Evolutionary conservation across 2,113 vertebrate species (phyloP).

Genomic region (Donacobius atricapilla): DNA sequence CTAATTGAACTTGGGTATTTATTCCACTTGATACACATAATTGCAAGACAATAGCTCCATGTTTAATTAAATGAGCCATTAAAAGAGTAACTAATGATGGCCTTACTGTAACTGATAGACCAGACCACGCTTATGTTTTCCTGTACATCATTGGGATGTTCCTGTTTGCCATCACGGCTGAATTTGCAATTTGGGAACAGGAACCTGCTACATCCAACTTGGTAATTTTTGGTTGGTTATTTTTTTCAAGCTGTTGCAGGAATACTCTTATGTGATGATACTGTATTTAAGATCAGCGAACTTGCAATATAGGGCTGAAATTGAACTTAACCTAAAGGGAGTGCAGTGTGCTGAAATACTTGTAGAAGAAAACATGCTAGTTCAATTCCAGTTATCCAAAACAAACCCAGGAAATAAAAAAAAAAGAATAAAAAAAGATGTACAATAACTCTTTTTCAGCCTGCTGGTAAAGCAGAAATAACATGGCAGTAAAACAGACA

Average conservation of each 20-base stretch:
- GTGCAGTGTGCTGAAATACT: conserved; percentile 31
- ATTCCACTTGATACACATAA: conserved; percentile 66
- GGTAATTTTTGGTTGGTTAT: background rate
- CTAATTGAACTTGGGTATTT: conserved; percentile 68
- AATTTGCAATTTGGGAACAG: background rate
- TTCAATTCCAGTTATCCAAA: conserved; percentile 58
- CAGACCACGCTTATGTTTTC: conserved; percentile 8
- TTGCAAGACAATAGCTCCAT: conserved; percentile 64
- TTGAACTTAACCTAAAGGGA: conserved; percentile 51
- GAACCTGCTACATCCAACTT: background rate
- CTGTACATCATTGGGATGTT: background rate
- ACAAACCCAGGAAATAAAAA: background rate
- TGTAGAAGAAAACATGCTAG: conserved; percentile 46
- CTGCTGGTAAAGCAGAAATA: conserved; percentile 26
- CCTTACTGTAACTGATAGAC: conserved; percentile 57
- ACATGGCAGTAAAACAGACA: conserved; percentile 31
- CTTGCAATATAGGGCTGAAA: conserved; percentile 42
- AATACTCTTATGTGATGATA: background rate
- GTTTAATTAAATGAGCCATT: conserved; percentile 72
- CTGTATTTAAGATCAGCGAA: background rate
- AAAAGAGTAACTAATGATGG: conserved; percentile 68
- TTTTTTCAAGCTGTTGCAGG: background rate
- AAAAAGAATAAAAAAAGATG: background rate
- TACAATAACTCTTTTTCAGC: background rate
- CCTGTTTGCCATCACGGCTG: background rate